These are phyloP conservation scores for Leptinotarsa lineolata DNA, from an alignment of 1,140 invertebrate genomes.

Conservation along the genomic window DNA sequence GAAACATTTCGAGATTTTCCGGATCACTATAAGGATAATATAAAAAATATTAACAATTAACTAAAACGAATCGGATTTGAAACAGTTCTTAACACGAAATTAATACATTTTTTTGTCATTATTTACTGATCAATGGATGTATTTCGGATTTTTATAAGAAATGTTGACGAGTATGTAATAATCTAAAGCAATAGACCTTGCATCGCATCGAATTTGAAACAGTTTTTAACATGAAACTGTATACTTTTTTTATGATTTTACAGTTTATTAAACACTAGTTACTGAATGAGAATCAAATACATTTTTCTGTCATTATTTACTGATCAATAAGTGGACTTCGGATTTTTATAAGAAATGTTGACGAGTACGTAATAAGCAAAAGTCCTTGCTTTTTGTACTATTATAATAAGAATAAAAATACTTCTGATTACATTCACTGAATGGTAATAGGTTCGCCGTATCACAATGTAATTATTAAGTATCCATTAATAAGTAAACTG, in stretches of 20 bases:
- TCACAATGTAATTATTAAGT: neutral
- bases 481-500: neutral
- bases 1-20: no score
- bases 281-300: neutral
- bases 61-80: no score
- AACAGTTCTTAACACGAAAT: no score
- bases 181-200: neutral
- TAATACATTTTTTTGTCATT: neutral
- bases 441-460: neutral
- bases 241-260: no score
- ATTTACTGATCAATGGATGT: neutral
- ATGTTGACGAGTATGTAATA: slow-evolving; percentile 3
- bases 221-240: no score
- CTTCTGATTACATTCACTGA: neutral
- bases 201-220: neutral
- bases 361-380: slow-evolving; percentile 5
- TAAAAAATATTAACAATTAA: no score
- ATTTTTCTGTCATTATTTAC: neutral
- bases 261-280: no score
- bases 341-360: neutral
- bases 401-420: slow-evolving; percentile 7
- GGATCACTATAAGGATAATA: no score
- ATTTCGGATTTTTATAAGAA: neutral
- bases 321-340: slow-evolving; percentile 2
- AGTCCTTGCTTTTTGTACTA: slow-evolving; percentile 1